phyloP scores from a whole-genome alignment of 2,113 vertebrate genomes.

The Pandion haliaetus region DNA sequence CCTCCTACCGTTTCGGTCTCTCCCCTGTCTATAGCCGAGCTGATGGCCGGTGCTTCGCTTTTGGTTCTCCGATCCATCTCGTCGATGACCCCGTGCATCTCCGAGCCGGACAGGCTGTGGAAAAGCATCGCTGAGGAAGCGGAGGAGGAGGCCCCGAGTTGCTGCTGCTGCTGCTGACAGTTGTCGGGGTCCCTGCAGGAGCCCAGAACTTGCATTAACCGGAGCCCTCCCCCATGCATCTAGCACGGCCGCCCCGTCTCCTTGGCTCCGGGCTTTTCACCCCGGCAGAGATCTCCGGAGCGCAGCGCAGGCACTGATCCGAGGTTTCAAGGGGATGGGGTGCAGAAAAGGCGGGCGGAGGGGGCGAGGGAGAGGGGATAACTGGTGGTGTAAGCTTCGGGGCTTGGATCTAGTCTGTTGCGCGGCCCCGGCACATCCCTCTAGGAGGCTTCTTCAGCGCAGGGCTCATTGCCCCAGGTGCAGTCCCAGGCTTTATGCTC shows the following conservation, averaged over 20 bases:
- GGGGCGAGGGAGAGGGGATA: slow-evolving; percentile 8
- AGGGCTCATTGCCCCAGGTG: slow-evolving; percentile 58
- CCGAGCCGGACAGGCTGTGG: slow-evolving; percentile 96
- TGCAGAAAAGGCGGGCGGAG: background rate
- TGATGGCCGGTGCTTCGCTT: slow-evolving; percentile 93
- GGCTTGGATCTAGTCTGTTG: slow-evolving; percentile 45
- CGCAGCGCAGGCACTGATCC: slow-evolving; percentile 56
- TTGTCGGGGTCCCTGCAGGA: slow-evolving; percentile 68
- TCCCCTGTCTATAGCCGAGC: slow-evolving; percentile 97
- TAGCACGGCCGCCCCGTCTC: slow-evolving; percentile 63
- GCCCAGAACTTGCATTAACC: slow-evolving; percentile 87
- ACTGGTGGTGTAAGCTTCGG: slow-evolving; percentile 24
- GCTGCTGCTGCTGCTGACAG: slow-evolving; percentile 53
- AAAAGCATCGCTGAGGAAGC: slow-evolving; percentile 88
- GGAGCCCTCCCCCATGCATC: slow-evolving; percentile 74
- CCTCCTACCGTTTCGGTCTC: slow-evolving; percentile 95
- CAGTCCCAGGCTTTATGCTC: slow-evolving; percentile 44
- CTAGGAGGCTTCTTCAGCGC: slow-evolving; percentile 48
- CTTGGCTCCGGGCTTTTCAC: slow-evolving; percentile 9
- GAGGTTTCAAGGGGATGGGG: slow-evolving; percentile 48
- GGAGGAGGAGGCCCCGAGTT: slow-evolving; percentile 56
- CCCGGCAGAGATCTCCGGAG: background rate
- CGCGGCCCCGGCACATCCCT: slow-evolving; percentile 46
- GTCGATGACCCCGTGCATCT: slow-evolving; percentile 97
- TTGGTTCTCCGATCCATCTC: slow-evolving; percentile 97